A percentile compares a stretch with the other conserved stretches of the same genome.
Conservation (phyloP, 1,140 invertebrate genomes). For the Drosophila serrata region DNA sequence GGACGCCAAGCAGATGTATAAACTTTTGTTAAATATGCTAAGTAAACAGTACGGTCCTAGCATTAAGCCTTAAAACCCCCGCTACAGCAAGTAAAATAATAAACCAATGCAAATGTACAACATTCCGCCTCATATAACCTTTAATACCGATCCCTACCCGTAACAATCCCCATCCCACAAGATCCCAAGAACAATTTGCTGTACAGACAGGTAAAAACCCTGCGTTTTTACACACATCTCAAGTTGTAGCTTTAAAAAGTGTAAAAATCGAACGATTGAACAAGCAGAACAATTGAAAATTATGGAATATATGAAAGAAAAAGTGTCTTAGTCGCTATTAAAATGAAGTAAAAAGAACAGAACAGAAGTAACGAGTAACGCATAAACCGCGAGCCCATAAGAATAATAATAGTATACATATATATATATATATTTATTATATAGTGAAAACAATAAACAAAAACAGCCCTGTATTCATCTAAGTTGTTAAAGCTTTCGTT, state of each 20-base stretch:
- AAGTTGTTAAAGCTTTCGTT: constrained; percentile 83
- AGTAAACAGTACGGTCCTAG: constrained; percentile 46
- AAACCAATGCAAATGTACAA: constrained; percentile 63
- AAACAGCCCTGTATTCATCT: constrained; percentile 49
- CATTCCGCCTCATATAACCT: constrained; percentile 62
- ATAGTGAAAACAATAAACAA: constrained; percentile 47
- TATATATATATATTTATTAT: constrained; percentile 64
- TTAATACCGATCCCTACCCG: neutral
- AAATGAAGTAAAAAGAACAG: constrained; percentile 35
- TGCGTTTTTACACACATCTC: constrained; percentile 65
- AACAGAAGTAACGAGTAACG: constrained; percentile 27
- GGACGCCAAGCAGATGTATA: constrained; percentile 70
- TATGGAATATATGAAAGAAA: constrained; percentile 68
- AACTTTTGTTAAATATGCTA: constrained; percentile 80
- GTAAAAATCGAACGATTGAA: constrained; percentile 55
- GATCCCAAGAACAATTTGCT: constrained; percentile 29
- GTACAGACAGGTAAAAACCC: constrained; percentile 52
- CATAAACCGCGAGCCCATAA: constrained; percentile 64
- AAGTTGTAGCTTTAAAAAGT: constrained; percentile 77
- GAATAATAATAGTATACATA: constrained; percentile 46
- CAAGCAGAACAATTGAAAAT: constrained; percentile 56
- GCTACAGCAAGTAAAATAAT: constrained; percentile 43
- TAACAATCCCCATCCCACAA: neutral
- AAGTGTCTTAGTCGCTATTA: constrained; percentile 81
- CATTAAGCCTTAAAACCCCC: constrained; percentile 32